Evolutionary conservation across 2,113 vertebrate genomes (phyloP).

Genomic region (Syrrhaptes paradoxus): DNA sequence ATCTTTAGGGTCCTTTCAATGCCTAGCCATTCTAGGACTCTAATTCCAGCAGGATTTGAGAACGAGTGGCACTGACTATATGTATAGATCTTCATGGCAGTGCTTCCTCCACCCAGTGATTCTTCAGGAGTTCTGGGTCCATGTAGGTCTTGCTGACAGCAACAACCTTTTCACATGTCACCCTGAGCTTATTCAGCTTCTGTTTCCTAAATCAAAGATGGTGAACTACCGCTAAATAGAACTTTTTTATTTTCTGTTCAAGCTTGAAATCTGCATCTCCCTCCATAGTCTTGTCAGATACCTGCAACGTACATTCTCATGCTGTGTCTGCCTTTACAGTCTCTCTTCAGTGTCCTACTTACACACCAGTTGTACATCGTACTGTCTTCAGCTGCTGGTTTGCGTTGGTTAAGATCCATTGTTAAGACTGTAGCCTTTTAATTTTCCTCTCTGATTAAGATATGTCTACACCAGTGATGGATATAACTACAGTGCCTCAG

Average conservation of each 20-base stretch:
- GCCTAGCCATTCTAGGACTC: too few relatives aligned
- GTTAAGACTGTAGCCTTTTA: background rate
- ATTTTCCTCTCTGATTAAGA: background rate
- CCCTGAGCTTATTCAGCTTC: background rate
- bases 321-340: background rate
- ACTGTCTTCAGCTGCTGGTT: background rate
- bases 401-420: background rate
- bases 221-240: background rate
- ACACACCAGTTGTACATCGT: accelerated
- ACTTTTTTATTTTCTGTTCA: background rate
- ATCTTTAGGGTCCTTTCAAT: too few relatives aligned
- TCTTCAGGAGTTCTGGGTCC: background rate
- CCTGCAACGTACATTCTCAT: accelerated
- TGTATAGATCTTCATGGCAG: background rate
- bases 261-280: background rate
- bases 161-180: background rate
- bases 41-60: background rate
- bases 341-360: background rate
- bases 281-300: background rate
- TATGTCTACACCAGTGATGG: background rate
- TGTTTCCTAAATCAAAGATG: background rate
- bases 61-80: too few relatives aligned
- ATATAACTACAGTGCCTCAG: background rate
- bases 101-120: background rate
- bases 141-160: background rate